These are phyloP conservation scores for Rhadina sibilatrix DNA, from an alignment of 2,113 vertebrate species.

Conservation along the genomic window DNA sequence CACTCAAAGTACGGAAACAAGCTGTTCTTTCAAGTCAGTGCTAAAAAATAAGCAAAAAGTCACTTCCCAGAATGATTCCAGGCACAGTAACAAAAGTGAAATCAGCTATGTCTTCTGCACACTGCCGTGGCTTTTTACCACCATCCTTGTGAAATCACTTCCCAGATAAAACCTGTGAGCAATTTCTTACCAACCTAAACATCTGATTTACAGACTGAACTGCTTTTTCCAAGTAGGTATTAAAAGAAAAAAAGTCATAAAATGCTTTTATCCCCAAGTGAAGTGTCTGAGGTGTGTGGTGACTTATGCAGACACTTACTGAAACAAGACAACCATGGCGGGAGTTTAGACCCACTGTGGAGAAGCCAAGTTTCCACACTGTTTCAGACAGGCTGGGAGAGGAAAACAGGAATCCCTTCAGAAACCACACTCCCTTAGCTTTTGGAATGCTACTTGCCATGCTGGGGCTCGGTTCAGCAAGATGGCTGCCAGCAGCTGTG, in stretches of 20 bases:
- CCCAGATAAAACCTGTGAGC: not conserved
- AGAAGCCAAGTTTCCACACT: not conserved
- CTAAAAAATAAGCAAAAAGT: not conserved
- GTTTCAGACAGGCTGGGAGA: not conserved
- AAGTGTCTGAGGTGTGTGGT: not conserved
- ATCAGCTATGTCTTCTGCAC: not conserved
- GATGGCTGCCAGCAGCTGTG: not conserved
- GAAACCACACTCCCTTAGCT: not conserved
- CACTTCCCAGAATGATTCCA: not conserved
- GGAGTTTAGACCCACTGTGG: fast-evolving
- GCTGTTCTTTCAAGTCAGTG: not conserved
- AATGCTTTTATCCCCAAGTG: not conserved
- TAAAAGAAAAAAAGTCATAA: not conserved
- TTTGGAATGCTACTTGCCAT: not conserved
- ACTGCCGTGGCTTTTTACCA: not conserved
- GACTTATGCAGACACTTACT: not conserved
- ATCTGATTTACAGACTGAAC: not conserved
- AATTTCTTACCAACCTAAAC: not conserved
- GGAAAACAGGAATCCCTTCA: not conserved
- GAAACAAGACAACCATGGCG: not conserved
- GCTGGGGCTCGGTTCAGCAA: not conserved
- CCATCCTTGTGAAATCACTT: not conserved
- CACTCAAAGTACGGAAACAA: not conserved
- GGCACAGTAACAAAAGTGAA: not conserved
- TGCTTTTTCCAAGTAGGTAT: not conserved